Evolutionary conservation across 2,113 vertebrate genomes (phyloP).

Genomic region (Mola mola): DNA sequence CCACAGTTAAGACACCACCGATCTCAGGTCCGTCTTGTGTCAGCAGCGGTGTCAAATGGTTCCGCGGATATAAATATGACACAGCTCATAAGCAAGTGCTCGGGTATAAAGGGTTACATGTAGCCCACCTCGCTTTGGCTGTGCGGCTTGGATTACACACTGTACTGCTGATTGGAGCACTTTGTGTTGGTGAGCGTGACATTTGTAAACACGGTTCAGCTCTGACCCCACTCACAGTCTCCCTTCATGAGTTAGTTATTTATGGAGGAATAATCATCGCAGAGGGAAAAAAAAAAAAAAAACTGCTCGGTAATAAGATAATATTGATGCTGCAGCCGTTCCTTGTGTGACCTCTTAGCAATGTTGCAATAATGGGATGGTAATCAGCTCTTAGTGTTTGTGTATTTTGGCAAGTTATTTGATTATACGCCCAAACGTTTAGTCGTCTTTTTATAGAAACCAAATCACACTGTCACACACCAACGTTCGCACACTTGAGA

Average conservation of each 20-base stretch:
- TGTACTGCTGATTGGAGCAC: slow-evolving; percentile 66
- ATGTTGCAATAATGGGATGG: slow-evolving; percentile 31
- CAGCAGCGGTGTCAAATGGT: slow-evolving; percentile 80
- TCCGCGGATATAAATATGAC: slow-evolving; percentile 79
- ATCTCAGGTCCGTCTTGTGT: slow-evolving; percentile 65
- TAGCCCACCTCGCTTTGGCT: slow-evolving; percentile 71
- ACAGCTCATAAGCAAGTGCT: slow-evolving; percentile 71
- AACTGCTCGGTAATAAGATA: not conserved
- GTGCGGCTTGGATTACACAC: slow-evolving; percentile 52
- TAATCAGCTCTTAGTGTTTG: slow-evolving; percentile 17
- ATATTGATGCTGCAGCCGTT: not conserved
- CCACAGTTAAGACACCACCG: slow-evolving; percentile 38
- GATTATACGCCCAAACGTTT: slow-evolving; percentile 23
- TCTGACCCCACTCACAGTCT: not conserved
- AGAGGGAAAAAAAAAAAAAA: not conserved
- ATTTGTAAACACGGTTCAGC: slow-evolving; percentile 35
- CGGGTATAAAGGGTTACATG: slow-evolving; percentile 68
- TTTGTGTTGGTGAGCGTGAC: slow-evolving; percentile 34
- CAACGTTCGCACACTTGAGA: slow-evolving; percentile 6
- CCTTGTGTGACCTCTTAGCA: slow-evolving; percentile 18
- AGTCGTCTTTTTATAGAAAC: slow-evolving; percentile 39
- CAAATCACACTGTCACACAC: slow-evolving; percentile 2
- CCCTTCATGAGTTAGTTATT: not conserved
- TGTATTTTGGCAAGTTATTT: slow-evolving; percentile 25
- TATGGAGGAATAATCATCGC: not conserved